Conservation (phyloP, 2,888 invertebrate species). For the Heliconius aoede region DNA sequence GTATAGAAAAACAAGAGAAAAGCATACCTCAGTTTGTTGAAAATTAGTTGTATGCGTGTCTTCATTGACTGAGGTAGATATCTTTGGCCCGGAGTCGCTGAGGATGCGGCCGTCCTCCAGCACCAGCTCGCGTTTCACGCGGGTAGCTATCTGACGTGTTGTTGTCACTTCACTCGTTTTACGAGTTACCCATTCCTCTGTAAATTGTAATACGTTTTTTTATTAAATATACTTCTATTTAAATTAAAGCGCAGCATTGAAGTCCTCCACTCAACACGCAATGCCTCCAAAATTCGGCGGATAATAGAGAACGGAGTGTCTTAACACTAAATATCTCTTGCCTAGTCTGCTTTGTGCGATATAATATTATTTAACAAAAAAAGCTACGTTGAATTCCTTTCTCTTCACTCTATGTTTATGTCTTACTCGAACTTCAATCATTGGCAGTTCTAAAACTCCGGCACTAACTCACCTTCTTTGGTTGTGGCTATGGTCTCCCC, state of each 20-base stretch:
- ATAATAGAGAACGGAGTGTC: too few relatives aligned
- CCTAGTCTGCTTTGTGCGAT: too few relatives aligned
- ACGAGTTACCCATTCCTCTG: slow-evolving; percentile 97
- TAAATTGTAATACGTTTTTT: slow-evolving; percentile 53
- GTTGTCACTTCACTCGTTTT: slow-evolving; percentile 95
- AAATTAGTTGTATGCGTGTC: slow-evolving; percentile 95
- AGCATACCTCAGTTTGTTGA: slow-evolving; percentile 90
- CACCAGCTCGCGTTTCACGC: slow-evolving; percentile 94
- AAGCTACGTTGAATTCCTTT: too few relatives aligned
- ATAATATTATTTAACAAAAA: too few relatives aligned
- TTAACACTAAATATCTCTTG: too few relatives aligned
- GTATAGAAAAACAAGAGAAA: background rate
- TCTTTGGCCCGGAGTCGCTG: slow-evolving; percentile 94
- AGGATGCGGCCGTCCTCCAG: slow-evolving; percentile 96
- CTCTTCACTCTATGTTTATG: too few relatives aligned
- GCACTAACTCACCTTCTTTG: slow-evolving; percentile 88
- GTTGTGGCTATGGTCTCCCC: slow-evolving; percentile 92
- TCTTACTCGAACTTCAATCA: background rate
- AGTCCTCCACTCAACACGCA: too few relatives aligned
- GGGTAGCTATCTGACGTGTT: slow-evolving; percentile 94
- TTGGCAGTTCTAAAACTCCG: too few relatives aligned
- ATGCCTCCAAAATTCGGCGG: too few relatives aligned
- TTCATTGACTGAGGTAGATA: slow-evolving; percentile 95
- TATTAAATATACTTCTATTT: background rate
- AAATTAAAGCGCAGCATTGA: too few relatives aligned